phyloP scores from a whole-genome alignment of 2,113 vertebrate species.

The Pampusana beccarii region DNA sequence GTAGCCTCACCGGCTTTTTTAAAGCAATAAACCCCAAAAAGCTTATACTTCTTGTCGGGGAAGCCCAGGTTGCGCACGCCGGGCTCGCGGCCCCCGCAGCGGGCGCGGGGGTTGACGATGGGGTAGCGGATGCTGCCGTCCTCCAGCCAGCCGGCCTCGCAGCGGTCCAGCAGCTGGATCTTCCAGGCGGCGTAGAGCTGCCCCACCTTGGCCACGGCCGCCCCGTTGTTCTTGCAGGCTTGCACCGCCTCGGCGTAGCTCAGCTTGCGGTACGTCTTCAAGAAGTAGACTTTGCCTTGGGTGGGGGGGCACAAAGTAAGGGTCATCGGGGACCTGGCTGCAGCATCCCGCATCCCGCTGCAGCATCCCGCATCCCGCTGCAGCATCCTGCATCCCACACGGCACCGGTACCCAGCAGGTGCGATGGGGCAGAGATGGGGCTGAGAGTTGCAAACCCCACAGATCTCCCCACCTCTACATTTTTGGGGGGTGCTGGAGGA shows the following conservation, averaged over 20 bases:
- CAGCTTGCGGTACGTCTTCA: slow-evolving; percentile 91
- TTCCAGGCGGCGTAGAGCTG: slow-evolving; percentile 96
- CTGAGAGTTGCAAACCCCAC: rapidly evolving
- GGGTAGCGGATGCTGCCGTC: slow-evolving; percentile 94
- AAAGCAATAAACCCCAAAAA: slow-evolving; percentile 93
- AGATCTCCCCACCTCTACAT: no score
- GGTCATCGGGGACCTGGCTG: not conserved
- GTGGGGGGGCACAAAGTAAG: not conserved
- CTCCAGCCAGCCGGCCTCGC: slow-evolving; percentile 91
- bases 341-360: not conserved
- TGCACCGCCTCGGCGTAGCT: slow-evolving; percentile 85
- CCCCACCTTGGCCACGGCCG: slow-evolving; percentile 86
- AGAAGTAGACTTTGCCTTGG: slow-evolving; percentile 89
- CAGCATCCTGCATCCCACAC: no score
- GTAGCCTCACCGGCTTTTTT: not conserved
- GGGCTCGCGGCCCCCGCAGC: slow-evolving; percentile 87
- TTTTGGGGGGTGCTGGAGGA: not conserved
- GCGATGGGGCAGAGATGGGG: not conserved
- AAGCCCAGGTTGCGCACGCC: slow-evolving; percentile 92
- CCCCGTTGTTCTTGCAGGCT: slow-evolving; percentile 84
- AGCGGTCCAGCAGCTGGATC: slow-evolving; percentile 91
- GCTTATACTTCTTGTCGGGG: slow-evolving; percentile 87
- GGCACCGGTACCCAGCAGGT: not conserved
- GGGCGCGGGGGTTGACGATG: slow-evolving; percentile 89
- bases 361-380: no score